Base-by-base conservation (phyloP, 2,888 invertebrate species). In the Schizotus pectinicornis region DNA sequence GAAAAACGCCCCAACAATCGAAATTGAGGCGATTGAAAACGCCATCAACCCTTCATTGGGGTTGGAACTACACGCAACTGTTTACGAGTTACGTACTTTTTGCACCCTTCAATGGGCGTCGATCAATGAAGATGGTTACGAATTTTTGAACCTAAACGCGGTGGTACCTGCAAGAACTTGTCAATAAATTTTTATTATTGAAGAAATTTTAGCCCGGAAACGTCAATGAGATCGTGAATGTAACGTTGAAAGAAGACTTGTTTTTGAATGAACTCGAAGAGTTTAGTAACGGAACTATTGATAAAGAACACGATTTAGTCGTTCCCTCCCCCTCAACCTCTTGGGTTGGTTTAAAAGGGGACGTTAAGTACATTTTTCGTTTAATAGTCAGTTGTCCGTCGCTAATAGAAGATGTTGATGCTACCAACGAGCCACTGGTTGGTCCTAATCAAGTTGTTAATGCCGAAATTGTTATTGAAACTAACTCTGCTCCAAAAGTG, bases 181-280 rank as follows among this genome's bases (percentile, higher is more conserved):
- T 7, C 12, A 11, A 33, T 7, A 9, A 14, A 7, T 8, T 41
- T 22, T 8, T 7, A 34, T 33, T n/a, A 37, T 36, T 8, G 31
- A 9, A 39, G 5, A 7, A n/a, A 36, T 41, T 56, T 36, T 36
- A 62, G 62, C 60, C 60, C 3, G 62, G 60, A 8, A 57, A 60
- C 37, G 22, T 49, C 1, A 36, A 34, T 14, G 41, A 48, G 9
- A 12, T 60, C 3, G 30, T 45, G 2, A 60, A 60, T 35, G 52
- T 62, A 7, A 57, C 60, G 6, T 36, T 54, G 11, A 54, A 42
- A 13, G 53, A 59, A 36, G 62, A 62, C 14, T 30, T 59, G 31
- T 62, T 62, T 47, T 35, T 60, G 11, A 31, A 54, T 32, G 62
- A 62, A 52, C 33, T 62, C 7, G 55, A 62, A 38, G 62, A 60